Base-by-base conservation (phyloP, 2,797 vertebrate genomes). In the Tenualosa thibaudeaui region DNA sequence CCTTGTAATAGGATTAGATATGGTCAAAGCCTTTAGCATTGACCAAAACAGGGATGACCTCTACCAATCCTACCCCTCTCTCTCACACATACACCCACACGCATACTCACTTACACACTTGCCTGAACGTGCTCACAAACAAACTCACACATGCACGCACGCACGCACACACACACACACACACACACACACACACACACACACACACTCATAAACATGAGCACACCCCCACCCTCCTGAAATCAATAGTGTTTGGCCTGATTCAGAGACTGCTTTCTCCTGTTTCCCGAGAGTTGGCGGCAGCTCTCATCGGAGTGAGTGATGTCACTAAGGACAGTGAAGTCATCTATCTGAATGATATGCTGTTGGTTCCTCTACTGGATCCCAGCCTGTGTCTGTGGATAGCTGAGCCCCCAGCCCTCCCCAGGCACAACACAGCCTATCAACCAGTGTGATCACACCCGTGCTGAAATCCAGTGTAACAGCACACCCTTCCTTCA, bases 1-100 rank as follows among this genome's bases (percentile, higher is more conserved):
- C 88, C 15, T 8, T 56, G 88, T 89, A 90, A 90, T 90, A 60
- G 86, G 90, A 91, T 91, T 90, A 90, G 85, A 90, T 88, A 86
- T 89, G 86, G 89, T 87, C 85, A 87, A 87, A 87, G 87, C 89
- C 89, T 90, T 86, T 85, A 88, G 88, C 90, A 86, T 86, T 84
- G 89, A 62, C 87, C 87, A 89, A 85, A 92, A 86, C 90, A 89
- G 87, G 89, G 88, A 87, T 37, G 83, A 81, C 50, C 53, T 75
- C 84, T 54, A 78, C 37, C 13, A 17, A 71, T 62, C 7, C 7
- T 62, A 62, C 58, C 58, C 58, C 58, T 24, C 7, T 51, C 7
- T 51, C 50, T 51, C 50, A 24, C 58, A 60, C 58, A 60, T 15
- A 22, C 60, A 24, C 26, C 37, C 65, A 40, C 65, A 71, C 26